Evolutionary conservation across 2,797 vertebrate species (phyloP).

Genomic region (Lagorchestes hirsutus): DNA sequence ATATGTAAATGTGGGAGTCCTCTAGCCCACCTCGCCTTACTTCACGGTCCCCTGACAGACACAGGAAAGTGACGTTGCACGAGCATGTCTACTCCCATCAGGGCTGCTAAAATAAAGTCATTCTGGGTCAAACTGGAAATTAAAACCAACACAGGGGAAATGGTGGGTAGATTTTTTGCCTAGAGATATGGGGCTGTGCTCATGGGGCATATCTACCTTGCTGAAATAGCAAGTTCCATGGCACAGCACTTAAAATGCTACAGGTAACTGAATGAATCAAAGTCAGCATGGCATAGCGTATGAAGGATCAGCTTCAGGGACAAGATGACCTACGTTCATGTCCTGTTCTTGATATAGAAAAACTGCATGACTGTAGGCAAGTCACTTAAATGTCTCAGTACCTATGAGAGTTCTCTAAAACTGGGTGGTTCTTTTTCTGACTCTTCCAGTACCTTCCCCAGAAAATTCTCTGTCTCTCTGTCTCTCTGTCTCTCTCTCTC

Average conservation of each 20-base stretch:
- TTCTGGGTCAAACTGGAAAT: not conserved
- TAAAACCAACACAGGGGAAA: not conserved
- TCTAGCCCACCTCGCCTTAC: not conserved
- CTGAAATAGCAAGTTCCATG: not conserved
- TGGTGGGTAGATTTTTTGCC: not conserved
- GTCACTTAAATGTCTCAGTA: not conserved
- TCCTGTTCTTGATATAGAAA: not conserved
- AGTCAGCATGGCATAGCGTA: not conserved
- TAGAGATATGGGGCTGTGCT: not conserved
- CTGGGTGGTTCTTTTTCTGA: not conserved
- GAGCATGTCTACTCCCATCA: not conserved
- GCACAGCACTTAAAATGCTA: not conserved
- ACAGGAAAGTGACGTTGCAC: constrained; percentile 57
- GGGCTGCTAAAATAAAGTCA: constrained; percentile 25
- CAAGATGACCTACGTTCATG: not conserved
- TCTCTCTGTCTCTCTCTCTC: too few species aligned
- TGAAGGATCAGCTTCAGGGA: not conserved
- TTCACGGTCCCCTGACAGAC: constrained; percentile 53
- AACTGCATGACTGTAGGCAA: not conserved
- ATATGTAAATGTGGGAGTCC: constrained; percentile 53
- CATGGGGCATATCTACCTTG: not conserved
- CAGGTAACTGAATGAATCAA: not conserved
- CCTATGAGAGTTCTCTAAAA: not conserved
- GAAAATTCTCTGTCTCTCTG: not conserved
- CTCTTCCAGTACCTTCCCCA: not conserved